Evolutionary conservation across 2,113 vertebrate species (phyloP).

Genomic region (Epinephelus fuscoguttatus): DNA sequence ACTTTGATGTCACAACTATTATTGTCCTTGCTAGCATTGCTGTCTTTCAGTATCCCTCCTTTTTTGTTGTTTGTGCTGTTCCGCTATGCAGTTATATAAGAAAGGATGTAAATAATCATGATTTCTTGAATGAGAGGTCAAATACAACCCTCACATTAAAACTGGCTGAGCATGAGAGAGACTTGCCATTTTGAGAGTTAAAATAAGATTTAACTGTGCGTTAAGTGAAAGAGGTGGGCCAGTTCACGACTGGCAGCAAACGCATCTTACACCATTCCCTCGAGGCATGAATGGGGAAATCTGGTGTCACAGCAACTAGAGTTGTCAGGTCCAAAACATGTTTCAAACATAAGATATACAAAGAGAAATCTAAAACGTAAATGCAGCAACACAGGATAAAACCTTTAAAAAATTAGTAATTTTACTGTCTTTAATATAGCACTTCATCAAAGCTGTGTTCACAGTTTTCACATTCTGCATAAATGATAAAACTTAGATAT

Average conservation of each 20-base stretch:
- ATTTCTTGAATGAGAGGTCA: not conserved
- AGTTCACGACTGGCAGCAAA: not conserved
- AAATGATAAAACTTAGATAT: not conserved
- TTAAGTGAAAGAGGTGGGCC: not conserved
- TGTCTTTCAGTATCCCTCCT: not conserved
- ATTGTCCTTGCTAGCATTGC: not conserved
- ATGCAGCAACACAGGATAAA: not conserved
- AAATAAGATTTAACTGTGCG: not conserved
- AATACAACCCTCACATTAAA: not conserved
- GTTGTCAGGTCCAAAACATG: not conserved
- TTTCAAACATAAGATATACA: not conserved
- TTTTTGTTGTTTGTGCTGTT: not conserved
- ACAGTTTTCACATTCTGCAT: slow-evolving; percentile 7
- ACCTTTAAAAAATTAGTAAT: not conserved
- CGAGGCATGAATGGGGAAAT: not conserved
- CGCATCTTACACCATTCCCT: not conserved
- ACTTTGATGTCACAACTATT: not conserved
- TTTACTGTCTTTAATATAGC: not conserved
- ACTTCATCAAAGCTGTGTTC: not conserved
- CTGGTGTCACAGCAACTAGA: not conserved
- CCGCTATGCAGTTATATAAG: not conserved
- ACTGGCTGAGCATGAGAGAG: not conserved
- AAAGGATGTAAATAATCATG: not conserved
- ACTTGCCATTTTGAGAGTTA: not conserved
- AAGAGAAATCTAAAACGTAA: not conserved